Conservation (phyloP, 1,140 invertebrate genomes). For the Hylaeus anthracinus region DNA sequence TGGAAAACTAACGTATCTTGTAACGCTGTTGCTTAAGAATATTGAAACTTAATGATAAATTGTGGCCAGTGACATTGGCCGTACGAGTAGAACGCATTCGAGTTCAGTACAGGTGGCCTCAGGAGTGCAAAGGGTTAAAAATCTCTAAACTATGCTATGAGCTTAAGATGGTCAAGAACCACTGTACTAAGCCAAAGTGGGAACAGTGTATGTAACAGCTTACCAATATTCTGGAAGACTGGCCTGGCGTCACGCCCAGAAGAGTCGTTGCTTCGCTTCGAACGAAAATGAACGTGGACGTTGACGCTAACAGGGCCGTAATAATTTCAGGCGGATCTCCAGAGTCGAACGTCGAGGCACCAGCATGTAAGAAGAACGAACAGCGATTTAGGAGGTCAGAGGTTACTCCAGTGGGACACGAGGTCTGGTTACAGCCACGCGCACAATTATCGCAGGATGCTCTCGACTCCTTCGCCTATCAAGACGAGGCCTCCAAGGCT, state of each 20-base stretch:
- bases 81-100: too few relatives aligned
- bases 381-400: conserved; percentile 83
- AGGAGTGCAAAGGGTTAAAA: too few relatives aligned
- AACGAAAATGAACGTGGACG: not conserved
- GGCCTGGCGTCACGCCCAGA: conserved; percentile 1
- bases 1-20: too few relatives aligned
- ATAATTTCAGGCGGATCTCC: conserved; percentile 81
- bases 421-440: conserved; percentile 77
- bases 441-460: conserved; percentile 79
- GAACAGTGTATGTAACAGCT: not conserved
- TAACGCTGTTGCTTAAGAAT: too few relatives aligned
- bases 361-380: conserved; percentile 83
- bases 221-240: not conserved
- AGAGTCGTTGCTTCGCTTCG: not conserved
- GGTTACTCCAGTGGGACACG: conserved; percentile 82
- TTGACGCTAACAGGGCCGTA: not conserved
- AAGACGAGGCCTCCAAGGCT: conserved; percentile 81
- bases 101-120: too few relatives aligned
- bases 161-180: too few relatives aligned
- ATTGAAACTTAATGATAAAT: too few relatives aligned
- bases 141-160: too few relatives aligned
- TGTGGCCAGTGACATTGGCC: too few relatives aligned
- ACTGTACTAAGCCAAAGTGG: not conserved
- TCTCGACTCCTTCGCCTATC: conserved; percentile 84
- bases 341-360: conserved; percentile 78